Evolutionary conservation across 1,140 invertebrate species (phyloP), one percentile per base, ranked within the genome.

Genomic region (Drosophila triauraria): DNA sequence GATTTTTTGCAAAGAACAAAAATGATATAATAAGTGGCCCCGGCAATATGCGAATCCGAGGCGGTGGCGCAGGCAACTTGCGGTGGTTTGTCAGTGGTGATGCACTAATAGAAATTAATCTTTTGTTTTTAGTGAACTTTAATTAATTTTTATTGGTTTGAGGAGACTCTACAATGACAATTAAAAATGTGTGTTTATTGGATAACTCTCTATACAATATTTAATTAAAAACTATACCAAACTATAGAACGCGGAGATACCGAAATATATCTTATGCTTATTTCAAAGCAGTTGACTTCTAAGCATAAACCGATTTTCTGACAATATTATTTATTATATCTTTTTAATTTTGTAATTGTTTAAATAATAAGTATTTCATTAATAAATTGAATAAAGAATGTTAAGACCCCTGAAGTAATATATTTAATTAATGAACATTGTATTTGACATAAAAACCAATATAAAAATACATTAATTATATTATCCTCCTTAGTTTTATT

Each of bases 1-100:
- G 48, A 59, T 59, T 75, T 40, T 75, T 76, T 43, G 51, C 53
- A 48, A 69, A 78, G 63, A 72, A 58, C 67, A 80, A 78, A 88
- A 88, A 90, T 90, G 77, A 88, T 90, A 78, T 90, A 88, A 88
- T 88, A 84, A 71, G 80, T 84, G 80, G 80, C 30, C 50, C 60
- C 72, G 59, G 61, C 75, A 58, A 59, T 74, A 72, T 77, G 60
- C 57, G 59, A 71, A 35, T 35, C 9, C 32, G 32, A 10, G 59
- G 57, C 60, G 46, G 62, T 53, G 65, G 62, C 43, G 65, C 65
- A 35, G 61, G 27, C 65, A 48, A n/a, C 53, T 75, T 43, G 40
- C 42, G 65, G 35, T 61, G 48, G 57, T 13, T 61, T n/a, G 25
- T 65, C 32, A 43, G 23, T 60, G 64, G 17, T 46, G 30, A 4